Evolutionary conservation across 2,888 invertebrate genomes (phyloP).

Genomic region (Gerosis bhagava): DNA sequence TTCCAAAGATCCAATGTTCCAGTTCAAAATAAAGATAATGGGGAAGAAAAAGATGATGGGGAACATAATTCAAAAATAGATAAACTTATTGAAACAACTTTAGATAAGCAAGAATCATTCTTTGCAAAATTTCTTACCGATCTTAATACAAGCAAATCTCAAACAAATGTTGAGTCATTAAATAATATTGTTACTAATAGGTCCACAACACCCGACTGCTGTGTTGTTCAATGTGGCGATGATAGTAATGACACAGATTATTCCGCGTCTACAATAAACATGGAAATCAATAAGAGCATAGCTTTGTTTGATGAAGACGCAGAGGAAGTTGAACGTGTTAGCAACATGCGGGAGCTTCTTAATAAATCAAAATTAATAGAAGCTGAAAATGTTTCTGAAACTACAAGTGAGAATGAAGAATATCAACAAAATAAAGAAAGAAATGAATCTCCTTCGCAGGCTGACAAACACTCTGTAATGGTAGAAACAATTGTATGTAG

Average conservation of each 20-base stretch:
- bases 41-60: no score
- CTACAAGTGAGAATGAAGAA: constrained; percentile 1
- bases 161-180: constrained; percentile 28
- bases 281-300: constrained; percentile 73
- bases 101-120: constrained; percentile 72
- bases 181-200: constrained; percentile 27
- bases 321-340: constrained; percentile 52
- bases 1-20: constrained; percentile 38
- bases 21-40: constrained; percentile 14
- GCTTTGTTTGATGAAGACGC: constrained; percentile 69
- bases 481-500: constrained; percentile 73
- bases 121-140: constrained; percentile 71
- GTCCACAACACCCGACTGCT: constrained; percentile 52
- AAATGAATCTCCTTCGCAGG: constrained; percentile 8
- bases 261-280: constrained; percentile 70
- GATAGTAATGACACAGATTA: constrained; percentile 66
- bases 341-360: constrained; percentile 58
- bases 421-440: constrained; percentile 29
- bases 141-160: no score
- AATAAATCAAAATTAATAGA: constrained; percentile 42
- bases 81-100: constrained; percentile 44
- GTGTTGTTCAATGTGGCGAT: constrained; percentile 53
- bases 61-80: constrained; percentile 26
- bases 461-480: constrained; percentile 17
- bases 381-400: constrained; percentile 20